These are phyloP conservation scores for Percina caprodes DNA, from an alignment of 2,113 vertebrate genomes.

Conservation along the genomic window DNA sequence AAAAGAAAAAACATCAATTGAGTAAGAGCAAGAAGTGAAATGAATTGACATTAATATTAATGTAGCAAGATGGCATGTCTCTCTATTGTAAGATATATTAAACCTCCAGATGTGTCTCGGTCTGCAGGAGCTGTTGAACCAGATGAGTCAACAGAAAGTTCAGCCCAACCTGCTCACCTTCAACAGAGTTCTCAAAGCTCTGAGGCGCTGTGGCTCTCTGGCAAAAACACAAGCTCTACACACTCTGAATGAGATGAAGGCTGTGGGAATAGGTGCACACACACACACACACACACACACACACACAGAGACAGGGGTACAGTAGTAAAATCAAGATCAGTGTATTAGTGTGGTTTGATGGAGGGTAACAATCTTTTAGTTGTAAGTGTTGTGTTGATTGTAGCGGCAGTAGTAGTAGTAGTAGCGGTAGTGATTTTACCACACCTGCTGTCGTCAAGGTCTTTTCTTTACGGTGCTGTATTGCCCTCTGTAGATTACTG, in stretches of 20 bases:
- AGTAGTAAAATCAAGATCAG: background rate
- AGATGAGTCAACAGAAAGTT: constrained; percentile 91
- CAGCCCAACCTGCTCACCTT: constrained; percentile 91
- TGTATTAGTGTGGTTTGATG: background rate
- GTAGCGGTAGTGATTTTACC: too few species aligned
- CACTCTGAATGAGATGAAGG: constrained; percentile 91
- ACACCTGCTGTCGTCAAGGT: too few species aligned
- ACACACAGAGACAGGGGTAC: background rate
- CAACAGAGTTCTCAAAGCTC: constrained; percentile 87
- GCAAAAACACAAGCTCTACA: constrained; percentile 76
- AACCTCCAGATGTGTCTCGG: background rate
- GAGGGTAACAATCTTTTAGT: background rate
- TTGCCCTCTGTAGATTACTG: too few species aligned
- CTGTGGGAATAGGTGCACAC: constrained; percentile 86
- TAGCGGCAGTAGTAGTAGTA: too few species aligned
- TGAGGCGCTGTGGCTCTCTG: constrained; percentile 83
- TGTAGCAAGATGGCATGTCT: background rate
- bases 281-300: constrained; percentile 2
- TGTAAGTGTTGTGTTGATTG: background rate
- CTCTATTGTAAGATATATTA: background rate
- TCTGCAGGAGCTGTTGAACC: constrained; percentile 88
- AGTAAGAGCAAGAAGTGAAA: too few species aligned
- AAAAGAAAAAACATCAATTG: too few species aligned
- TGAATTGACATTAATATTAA: too few species aligned
- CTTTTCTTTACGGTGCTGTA: too few species aligned